A percentile compares a stretch with the other conserved stretches of the same genome.
Conservation (phyloP, 2,888 invertebrate species). For the Drosophila koepferae region DNA sequence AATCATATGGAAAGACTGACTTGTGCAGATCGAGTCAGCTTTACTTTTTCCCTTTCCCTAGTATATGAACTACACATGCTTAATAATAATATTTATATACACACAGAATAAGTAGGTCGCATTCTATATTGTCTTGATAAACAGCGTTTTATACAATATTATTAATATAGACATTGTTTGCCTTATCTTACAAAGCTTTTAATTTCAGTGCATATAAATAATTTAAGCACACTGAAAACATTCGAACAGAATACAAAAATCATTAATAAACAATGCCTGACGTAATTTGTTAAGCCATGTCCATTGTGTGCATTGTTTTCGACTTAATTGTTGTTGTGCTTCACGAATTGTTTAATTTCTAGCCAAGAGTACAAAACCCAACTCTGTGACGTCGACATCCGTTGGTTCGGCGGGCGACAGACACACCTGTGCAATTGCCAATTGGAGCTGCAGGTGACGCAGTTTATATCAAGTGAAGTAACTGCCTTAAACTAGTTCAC, state of each 20-base stretch:
- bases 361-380: slow-evolving; percentile 13
- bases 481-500: slow-evolving; percentile 38
- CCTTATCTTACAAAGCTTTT: neutral
- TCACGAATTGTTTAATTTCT: slow-evolving; percentile 10
- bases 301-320: slow-evolving; percentile 62
- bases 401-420: slow-evolving; percentile 2
- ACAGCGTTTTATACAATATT: neutral
- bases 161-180: neutral
- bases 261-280: slow-evolving; percentile 55
- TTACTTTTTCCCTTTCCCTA: neutral
- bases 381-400: slow-evolving; percentile 36
- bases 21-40: neutral
- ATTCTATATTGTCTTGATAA: neutral
- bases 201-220: neutral
- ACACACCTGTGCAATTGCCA: slow-evolving; percentile 68
- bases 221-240: neutral
- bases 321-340: slow-evolving; percentile 52
- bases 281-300: slow-evolving; percentile 52
- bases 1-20: neutral
- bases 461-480: slow-evolving; percentile 35
- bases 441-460: slow-evolving; percentile 56
- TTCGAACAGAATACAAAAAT: slow-evolving; percentile 20
- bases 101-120: neutral
- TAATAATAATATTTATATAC: neutral
- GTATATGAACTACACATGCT: neutral